Base-by-base conservation (phyloP, 2,797 vertebrate species). In the Micromesistius poutassou region DNA sequence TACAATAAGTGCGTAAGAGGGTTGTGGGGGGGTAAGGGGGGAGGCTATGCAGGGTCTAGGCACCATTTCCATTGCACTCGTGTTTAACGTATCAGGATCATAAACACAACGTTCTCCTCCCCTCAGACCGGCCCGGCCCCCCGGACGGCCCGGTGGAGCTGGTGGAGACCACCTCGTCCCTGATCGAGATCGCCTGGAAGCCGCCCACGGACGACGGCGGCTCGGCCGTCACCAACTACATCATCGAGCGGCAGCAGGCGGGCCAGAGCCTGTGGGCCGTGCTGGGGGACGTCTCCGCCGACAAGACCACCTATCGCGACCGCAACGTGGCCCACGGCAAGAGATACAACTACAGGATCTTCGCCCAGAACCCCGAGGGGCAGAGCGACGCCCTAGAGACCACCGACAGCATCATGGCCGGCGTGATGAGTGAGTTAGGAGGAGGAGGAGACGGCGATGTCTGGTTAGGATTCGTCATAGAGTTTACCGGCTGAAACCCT, bases 291-390 rank as follows among this genome's bases (percentile, higher is more conserved):
- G 78, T 89, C 70, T 87, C 87, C 0, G 88, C 85, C 13, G 91
- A 91, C 83, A 89, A 80, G 66, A 91, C 88, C 35, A 90, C 84
- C 74, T 96, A 95, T 86, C 94, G 92, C 0, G 94, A 94, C 0
- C 87, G 88, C 81, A 92, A 93, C 73, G 93, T 96, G 77, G 93
- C 93, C 35, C 91, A 87, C 76, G 95, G 94, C 79, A 91, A 78
- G 82, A 95, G 92, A 85, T 97, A 96, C 84, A 88, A 87, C 89
- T 96, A 96, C 89, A 92, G 91, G 10, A 93, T 97, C 87, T 93
- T 86, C 19, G 94, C 96, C 0, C 87, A 94, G 87, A 97, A 92
- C 30, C 87, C 93, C 0, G 94, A 96, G 88, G 96, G 95, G 30
- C 50, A 85, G 0, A 93, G 96, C 0, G 89, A 96, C 0, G 66